Conservation (phyloP, 2,888 invertebrate species). For the Aspidiotus rigidus region DNA sequence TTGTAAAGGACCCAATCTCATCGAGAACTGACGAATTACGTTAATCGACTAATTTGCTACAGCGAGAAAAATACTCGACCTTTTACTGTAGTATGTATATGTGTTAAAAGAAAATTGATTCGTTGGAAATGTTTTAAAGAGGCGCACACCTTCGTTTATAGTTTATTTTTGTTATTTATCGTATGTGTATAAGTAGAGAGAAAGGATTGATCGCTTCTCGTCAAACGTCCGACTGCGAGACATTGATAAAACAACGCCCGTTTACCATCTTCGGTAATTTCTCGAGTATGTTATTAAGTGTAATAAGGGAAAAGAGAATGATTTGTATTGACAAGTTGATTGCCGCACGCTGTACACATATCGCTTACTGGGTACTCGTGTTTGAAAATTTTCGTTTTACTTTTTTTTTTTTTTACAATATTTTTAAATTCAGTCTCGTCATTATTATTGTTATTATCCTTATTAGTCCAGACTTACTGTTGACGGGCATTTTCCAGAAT, state of each 20-base stretch:
- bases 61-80: not conserved
- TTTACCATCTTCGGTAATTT: constrained; percentile 18
- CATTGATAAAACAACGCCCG: constrained; percentile 11
- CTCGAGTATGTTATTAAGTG: constrained; percentile 28
- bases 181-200: not conserved
- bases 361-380: not conserved
- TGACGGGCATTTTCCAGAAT: constrained; percentile 14
- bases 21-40: not conserved
- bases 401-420: constrained; percentile 1
- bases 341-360: constrained; percentile 24
- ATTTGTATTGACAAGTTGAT: constrained; percentile 35
- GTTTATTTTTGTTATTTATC: constrained; percentile 21
- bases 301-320: constrained; percentile 30
- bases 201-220: constrained; percentile 31
- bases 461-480: constrained; percentile 18
- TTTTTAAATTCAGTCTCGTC: not conserved
- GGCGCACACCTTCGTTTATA: constrained; percentile 4
- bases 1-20: too few relatives aligned
- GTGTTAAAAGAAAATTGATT: too few relatives aligned
- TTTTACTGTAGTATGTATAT: not conserved
- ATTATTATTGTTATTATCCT: constrained; percentile 20
- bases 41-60: constrained; percentile 1
- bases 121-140: too few relatives aligned
- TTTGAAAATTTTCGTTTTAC: constrained; percentile 6
- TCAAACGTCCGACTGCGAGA: constrained; percentile 14